Conservation (phyloP, 1,140 invertebrate species). For the Drosophila persimilis region DNA sequence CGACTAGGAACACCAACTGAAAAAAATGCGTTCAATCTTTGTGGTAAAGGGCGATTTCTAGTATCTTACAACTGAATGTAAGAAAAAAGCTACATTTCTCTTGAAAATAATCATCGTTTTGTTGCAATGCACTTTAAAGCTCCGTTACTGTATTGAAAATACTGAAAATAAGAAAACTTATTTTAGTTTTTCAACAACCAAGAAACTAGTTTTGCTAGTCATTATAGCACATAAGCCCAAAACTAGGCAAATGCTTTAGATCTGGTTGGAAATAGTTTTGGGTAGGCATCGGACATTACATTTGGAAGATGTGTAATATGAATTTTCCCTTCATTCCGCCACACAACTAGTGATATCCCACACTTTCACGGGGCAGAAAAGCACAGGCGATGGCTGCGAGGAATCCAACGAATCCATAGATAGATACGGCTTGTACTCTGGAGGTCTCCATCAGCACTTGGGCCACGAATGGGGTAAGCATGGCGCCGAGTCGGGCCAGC, state of each 20-base stretch:
- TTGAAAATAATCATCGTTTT: no score
- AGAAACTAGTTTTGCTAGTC: neutral
- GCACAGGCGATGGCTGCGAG: constrained; percentile 86
- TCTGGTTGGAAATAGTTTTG: neutral
- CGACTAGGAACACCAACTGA: no score
- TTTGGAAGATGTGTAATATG: no score
- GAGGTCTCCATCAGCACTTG: constrained; percentile 88
- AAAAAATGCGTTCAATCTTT: no score
- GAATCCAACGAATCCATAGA: constrained; percentile 86
- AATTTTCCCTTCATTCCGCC: constrained; percentile 42
- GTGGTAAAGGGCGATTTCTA: no score
- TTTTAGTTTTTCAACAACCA: no score
- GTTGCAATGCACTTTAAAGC: no score
- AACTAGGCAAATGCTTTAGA: constrained; percentile 30
- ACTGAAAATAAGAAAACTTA: no score
- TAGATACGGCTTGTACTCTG: constrained; percentile 85
- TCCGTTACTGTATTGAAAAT: no score
- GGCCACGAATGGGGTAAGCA: constrained; percentile 92
- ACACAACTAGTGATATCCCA: constrained; percentile 36
- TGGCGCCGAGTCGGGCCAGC: constrained; percentile 91
- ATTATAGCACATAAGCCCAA: constrained; percentile 21
- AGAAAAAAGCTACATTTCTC: no score
- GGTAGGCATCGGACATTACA: no score
- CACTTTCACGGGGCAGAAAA: constrained; percentile 86
- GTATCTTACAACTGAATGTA: no score